Evolutionary conservation across 2,113 vertebrate species (phyloP).

Genomic region (Calypte anna): DNA sequence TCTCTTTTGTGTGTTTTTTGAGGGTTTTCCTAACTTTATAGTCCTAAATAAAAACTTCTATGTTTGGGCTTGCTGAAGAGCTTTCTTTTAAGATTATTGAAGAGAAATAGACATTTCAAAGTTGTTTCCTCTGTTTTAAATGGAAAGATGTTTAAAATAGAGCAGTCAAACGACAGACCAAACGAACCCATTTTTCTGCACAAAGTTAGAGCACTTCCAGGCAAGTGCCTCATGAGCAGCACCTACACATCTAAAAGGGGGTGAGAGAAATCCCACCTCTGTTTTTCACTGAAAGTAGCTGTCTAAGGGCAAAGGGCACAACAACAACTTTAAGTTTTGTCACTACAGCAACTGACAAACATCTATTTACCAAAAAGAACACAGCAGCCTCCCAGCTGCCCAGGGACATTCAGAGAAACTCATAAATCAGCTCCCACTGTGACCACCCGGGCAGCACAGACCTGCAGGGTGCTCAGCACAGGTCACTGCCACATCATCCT

Average conservation of each 20-base stretch:
- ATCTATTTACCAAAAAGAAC: not conserved
- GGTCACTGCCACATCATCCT: not conserved
- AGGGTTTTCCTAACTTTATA: not conserved
- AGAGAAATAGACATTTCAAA: not conserved
- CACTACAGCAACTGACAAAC: not conserved
- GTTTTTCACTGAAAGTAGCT: not conserved
- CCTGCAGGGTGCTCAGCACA: not conserved
- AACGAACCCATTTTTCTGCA: not conserved
- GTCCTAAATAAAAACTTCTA: not conserved
- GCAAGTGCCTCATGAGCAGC: not conserved
- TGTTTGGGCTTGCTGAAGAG: not conserved
- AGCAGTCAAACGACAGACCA: not conserved
- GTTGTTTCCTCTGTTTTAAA: not conserved
- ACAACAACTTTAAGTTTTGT: not conserved
- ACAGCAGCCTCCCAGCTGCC: not conserved
- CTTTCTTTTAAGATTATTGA: not conserved
- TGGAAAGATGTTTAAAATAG: not conserved
- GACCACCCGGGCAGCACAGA: not conserved
- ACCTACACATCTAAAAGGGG: not conserved
- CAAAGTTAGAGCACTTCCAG: not conserved
- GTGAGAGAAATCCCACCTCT: not conserved
- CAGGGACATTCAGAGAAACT: not conserved
- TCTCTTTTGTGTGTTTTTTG: not conserved
- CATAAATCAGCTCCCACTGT: not conserved
- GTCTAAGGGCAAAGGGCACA: not conserved